Percentiles rank a stretch among this genome's conserved stretches.
Conservation (phyloP, 2,113 vertebrate species). For the Myrmecophaga tridactyla region DNA sequence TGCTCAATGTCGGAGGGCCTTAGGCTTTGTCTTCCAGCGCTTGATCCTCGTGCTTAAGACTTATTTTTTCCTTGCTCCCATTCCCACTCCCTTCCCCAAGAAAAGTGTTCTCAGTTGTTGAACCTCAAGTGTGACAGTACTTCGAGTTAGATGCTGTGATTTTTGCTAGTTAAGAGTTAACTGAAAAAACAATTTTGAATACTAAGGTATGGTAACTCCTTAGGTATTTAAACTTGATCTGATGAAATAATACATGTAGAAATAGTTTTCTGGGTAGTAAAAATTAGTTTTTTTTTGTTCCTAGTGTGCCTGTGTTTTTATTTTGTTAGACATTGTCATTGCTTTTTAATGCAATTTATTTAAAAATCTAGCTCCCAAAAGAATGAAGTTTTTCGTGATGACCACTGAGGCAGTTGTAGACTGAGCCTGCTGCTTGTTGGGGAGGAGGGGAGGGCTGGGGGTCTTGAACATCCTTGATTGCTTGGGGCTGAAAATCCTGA, state of each 20-base stretch:
- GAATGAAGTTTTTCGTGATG: background rate
- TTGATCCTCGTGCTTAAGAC: background rate
- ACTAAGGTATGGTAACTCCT: background rate
- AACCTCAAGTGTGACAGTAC: background rate
- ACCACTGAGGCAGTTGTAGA: rapidly evolving
- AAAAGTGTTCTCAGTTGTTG: rapidly evolving
- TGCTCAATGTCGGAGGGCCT: background rate
- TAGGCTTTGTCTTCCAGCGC: background rate
- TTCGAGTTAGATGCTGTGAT: background rate
- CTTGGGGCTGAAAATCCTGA: rapidly evolving
- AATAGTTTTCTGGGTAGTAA: background rate
- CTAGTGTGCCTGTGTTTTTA: rapidly evolving
- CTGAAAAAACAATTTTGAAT: background rate
- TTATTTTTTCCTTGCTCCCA: rapidly evolving
- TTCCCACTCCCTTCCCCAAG: rapidly evolving
- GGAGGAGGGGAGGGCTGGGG: rapidly evolving
- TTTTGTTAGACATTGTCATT: background rate
- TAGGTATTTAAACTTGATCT: rapidly evolving
- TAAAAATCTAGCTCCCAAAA: background rate
- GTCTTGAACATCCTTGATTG: background rate
- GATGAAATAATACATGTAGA: background rate
- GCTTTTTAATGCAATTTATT: background rate
- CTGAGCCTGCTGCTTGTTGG: rapidly evolving
- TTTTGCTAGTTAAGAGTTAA: background rate
- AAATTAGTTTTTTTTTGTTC: background rate